A percentile compares a stretch with the other conserved stretches of the same genome.
These are phyloP conservation scores for Pocota personata DNA, from an alignment of 2,888 invertebrate species.

Conservation along the genomic window DNA sequence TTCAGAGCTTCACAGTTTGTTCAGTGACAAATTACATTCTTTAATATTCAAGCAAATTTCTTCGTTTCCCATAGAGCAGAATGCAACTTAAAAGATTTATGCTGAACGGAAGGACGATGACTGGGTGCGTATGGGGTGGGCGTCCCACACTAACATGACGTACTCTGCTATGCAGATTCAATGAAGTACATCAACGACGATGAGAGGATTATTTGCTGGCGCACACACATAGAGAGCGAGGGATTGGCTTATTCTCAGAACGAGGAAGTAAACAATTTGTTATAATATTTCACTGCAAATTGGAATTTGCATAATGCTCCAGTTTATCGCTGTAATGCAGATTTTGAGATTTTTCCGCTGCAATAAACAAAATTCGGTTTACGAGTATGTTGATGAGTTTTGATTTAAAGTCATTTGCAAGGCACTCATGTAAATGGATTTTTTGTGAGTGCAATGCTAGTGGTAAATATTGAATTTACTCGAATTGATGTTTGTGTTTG, in stretches of 20 bases:
- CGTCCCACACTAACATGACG: background rate
- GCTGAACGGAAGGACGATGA: slow-evolving; percentile 14
- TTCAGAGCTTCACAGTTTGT: slow-evolving; percentile 27
- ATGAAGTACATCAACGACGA: slow-evolving; percentile 39
- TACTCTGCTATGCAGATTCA: slow-evolving; percentile 25
- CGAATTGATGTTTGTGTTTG: too few relatives aligned
- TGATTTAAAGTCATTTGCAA: background rate
- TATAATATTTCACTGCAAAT: slow-evolving; percentile 64
- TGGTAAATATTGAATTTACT: too few relatives aligned
- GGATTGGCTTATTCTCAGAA: slow-evolving; percentile 7
- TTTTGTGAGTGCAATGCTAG: too few relatives aligned
- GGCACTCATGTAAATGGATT: background rate
- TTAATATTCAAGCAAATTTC: slow-evolving; percentile 64
- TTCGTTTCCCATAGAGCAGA: slow-evolving; percentile 5
- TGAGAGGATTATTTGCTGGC: slow-evolving; percentile 49
- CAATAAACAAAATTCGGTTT: slow-evolving; percentile 32
- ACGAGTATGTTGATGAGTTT: slow-evolving; percentile 23
- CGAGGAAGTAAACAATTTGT: slow-evolving; percentile 69
- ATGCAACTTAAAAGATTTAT: slow-evolving; percentile 54
- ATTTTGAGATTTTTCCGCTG: slow-evolving; percentile 27
- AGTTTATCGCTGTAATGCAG: slow-evolving; percentile 48
- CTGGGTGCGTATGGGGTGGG: background rate
- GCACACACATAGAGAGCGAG: background rate
- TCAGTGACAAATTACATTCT: slow-evolving; percentile 71
- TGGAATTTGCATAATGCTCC: slow-evolving; percentile 70